Evolutionary conservation across 92 coral and sea anemone genomes (phyloP).

Genomic region (Actinostola sp.): DNA sequence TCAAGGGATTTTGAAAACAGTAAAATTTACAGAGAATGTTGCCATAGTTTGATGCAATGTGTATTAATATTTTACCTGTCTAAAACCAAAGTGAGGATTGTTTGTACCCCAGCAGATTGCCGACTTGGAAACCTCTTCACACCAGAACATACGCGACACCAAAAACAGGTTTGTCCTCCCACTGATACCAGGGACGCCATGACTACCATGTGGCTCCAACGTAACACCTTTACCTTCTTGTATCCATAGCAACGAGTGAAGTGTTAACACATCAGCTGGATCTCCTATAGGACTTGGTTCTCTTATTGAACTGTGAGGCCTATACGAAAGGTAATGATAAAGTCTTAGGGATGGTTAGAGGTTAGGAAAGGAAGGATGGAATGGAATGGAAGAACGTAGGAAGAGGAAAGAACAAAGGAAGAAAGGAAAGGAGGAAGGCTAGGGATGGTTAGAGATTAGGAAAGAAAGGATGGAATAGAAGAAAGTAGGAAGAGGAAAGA

Average conservation of each 20-base stretch:
- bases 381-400: no score
- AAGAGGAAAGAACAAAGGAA: no score
- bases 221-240: conserved; percentile 83
- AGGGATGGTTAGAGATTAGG: no score
- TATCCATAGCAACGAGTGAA: conserved; percentile 91
- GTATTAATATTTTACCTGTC: no score
- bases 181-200: conserved; percentile 48
- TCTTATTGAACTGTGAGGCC: background rate
- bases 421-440: no score
- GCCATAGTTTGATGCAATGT: no score
- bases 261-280: conserved; percentile 48
- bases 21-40: background rate
- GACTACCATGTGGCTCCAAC: conserved; percentile 36
- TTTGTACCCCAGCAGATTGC: conserved; percentile 80
- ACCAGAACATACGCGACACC: conserved; percentile 97
- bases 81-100: conserved; percentile 84
- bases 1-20: background rate
- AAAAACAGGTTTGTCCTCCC: conserved; percentile 73
- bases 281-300: conserved; percentile 2
- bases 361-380: no score
- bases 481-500: no score
- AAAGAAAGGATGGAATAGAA: no score
- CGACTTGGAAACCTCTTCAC: conserved; percentile 87
- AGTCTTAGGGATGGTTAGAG: no score
- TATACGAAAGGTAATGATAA: background rate